phyloP scores from a whole-genome alignment of 1,140 invertebrate species.

The Doryteuthis pealeii region DNA sequence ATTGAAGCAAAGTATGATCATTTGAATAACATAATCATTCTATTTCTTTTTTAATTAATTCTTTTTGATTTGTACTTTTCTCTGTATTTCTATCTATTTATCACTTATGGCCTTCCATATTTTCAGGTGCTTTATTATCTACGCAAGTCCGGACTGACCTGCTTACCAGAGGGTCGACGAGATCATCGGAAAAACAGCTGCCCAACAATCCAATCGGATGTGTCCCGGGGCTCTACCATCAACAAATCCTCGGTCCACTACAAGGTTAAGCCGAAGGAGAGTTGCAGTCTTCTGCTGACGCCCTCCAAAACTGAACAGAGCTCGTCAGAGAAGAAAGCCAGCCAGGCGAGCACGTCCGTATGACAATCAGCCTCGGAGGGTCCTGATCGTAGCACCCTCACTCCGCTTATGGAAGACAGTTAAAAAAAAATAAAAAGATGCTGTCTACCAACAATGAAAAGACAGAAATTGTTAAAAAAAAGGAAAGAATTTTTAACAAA shows the following conservation, averaged over 20 bases:
- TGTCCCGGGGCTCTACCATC: background rate
- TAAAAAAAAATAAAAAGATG: too few species aligned
- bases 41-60: too few species aligned
- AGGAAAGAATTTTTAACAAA: too few species aligned
- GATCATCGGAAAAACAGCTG: background rate
- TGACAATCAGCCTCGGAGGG: background rate
- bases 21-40: too few species aligned
- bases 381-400: background rate
- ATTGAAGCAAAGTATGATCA: too few species aligned
- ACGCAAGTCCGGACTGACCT: background rate
- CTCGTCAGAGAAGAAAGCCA: background rate
- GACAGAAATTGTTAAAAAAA: too few species aligned
- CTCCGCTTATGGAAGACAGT: background rate
- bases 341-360: background rate
- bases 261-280: background rate
- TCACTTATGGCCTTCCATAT: background rate
- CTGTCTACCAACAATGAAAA: too few species aligned
- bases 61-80: too few species aligned
- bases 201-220: background rate
- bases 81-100: too few species aligned
- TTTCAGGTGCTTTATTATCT: background rate
- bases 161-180: background rate
- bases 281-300: background rate
- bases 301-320: too few species aligned
- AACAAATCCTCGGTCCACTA: background rate